Conservation (phyloP, 1,140 invertebrate species). For the Antheraea mylitta region DNA sequence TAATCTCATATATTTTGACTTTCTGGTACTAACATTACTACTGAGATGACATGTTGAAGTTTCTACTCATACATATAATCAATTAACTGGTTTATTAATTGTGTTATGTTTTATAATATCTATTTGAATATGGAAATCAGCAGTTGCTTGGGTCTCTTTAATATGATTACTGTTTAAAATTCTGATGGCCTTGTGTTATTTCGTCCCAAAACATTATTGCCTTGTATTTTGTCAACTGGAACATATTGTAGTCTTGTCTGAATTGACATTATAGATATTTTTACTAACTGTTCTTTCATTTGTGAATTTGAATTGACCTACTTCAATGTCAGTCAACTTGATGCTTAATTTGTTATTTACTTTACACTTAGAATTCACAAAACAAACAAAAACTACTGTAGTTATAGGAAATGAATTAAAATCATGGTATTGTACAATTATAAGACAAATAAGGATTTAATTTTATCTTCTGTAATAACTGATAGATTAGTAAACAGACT, state of each 20-base stretch:
- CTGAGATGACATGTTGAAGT: background rate
- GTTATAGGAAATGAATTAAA: too few species aligned
- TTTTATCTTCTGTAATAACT: too few species aligned
- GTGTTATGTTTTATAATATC: background rate
- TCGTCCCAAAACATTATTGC: background rate
- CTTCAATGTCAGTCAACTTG: background rate
- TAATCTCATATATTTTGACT: background rate
- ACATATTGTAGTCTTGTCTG: conserved; percentile 1
- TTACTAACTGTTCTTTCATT: background rate
- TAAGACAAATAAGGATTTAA: too few species aligned
- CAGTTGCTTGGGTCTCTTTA: background rate
- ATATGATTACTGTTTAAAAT: background rate
- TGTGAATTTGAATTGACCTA: background rate
- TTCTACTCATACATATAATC: background rate
- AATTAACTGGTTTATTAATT: too few species aligned
- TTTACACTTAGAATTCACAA: background rate
- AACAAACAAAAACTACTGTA: background rate
- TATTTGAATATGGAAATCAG: background rate
- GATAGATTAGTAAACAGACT: too few species aligned
- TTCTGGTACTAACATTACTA: background rate
- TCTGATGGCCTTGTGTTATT: background rate
- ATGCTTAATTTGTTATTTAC: background rate
- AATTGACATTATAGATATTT: background rate
- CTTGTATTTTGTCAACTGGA: background rate
- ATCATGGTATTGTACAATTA: too few species aligned